Conservation (phyloP, 2,888 invertebrate species). For the Drosophila pseudotalamancana region DNA sequence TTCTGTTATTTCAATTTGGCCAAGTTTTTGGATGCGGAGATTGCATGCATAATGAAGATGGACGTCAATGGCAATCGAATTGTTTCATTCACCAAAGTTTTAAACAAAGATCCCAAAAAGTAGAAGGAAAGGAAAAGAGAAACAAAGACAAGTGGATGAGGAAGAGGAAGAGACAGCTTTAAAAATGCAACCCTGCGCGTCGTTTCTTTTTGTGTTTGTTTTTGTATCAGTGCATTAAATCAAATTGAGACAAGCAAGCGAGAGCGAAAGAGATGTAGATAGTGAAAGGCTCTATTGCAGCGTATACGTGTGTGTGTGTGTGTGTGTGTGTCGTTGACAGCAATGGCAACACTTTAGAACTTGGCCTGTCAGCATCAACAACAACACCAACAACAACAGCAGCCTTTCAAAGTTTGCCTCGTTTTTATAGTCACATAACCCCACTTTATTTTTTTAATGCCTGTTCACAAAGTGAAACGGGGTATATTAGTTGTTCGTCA, state of each 20-base stretch:
- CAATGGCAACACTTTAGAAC: slow-evolving; percentile 42
- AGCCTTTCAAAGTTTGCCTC: slow-evolving; percentile 26
- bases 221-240: slow-evolving; percentile 44
- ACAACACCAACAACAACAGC: neutral
- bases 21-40: slow-evolving; percentile 44
- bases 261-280: neutral
- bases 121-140: slow-evolving; percentile 14
- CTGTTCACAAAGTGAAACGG: neutral
- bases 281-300: neutral
- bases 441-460: slow-evolving; percentile 10
- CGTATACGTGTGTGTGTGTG: neutral
- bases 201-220: neutral
- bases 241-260: slow-evolving; percentile 18
- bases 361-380: slow-evolving; percentile 40
- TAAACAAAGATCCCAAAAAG: slow-evolving; percentile 30
- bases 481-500: neutral
- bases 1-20: slow-evolving; percentile 54
- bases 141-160: neutral
- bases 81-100: slow-evolving; percentile 49
- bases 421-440: slow-evolving; percentile 38
- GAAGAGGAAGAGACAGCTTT: slow-evolving; percentile 21
- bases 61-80: slow-evolving; percentile 60
- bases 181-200: slow-evolving; percentile 38
- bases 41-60: slow-evolving; percentile 72
- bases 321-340: slow-evolving; percentile 37